Evolutionary conservation across 2,888 invertebrate genomes (phyloP).

Genomic region (Heliconius ismenius): DNA sequence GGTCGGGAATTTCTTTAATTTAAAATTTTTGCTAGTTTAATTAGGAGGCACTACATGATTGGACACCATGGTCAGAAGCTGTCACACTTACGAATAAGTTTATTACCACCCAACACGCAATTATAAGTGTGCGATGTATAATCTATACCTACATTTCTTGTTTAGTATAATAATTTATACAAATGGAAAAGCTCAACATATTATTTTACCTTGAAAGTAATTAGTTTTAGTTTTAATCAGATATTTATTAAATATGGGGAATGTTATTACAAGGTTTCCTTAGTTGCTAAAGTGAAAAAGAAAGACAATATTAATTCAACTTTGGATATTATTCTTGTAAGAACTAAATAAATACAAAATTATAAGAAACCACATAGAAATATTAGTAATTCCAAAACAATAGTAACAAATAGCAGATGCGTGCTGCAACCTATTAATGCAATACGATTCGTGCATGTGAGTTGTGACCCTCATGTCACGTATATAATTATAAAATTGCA

Average conservation of each 20-base stretch:
- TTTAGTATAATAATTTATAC: too few relatives aligned
- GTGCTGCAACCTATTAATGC: slow-evolving; percentile 21
- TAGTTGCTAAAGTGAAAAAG: not conserved
- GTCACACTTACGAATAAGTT: not conserved
- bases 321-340: too few relatives aligned
- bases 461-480: slow-evolving; percentile 11
- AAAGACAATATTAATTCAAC: too few relatives aligned
- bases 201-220: too few relatives aligned
- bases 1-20: too few relatives aligned
- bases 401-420: slow-evolving; percentile 16
- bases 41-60: not conserved
- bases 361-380: not conserved
- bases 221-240: too few relatives aligned
- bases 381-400: not conserved
- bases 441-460: slow-evolving; percentile 16
- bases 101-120: not conserved
- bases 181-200: too few relatives aligned
- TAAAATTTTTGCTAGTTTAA: too few relatives aligned
- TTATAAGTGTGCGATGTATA: not conserved
- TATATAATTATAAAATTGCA: slow-evolving; percentile 18
- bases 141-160: not conserved
- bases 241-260: too few relatives aligned
- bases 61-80: too few relatives aligned
- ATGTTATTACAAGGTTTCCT: too few relatives aligned
- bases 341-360: not conserved